Evolutionary conservation across 2,888 invertebrate species (phyloP).

Genomic region (Torymus auratus): DNA sequence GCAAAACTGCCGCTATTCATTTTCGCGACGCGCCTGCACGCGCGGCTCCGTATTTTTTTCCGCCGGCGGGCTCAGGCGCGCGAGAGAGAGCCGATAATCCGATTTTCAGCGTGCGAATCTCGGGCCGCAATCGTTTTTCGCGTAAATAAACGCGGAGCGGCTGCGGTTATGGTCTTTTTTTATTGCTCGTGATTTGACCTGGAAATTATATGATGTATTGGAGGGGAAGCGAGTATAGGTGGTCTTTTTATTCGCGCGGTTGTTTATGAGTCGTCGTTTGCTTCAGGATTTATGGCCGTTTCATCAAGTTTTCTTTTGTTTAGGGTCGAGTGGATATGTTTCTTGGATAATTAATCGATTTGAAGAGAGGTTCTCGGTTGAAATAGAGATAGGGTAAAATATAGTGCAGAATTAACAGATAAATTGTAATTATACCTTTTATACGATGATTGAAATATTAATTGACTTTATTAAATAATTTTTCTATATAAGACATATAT

Average conservation of each 20-base stretch:
- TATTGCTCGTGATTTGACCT: conserved; percentile 48
- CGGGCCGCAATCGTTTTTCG: conserved; percentile 52
- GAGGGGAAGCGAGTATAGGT: neutral
- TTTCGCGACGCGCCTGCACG: conserved; percentile 62
- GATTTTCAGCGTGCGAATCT: conserved; percentile 58
- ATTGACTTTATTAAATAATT: no score
- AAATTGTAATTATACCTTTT: no score
- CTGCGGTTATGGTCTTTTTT: conserved; percentile 44
- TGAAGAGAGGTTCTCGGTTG: no score
- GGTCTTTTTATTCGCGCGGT: conserved; percentile 37
- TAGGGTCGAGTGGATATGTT: neutral
- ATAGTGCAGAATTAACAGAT: no score
- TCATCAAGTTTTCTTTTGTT: conserved; percentile 33
- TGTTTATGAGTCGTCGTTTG: conserved; percentile 10
- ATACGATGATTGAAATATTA: no score
- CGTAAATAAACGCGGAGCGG: conserved; percentile 56
- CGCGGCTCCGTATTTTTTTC: conserved; percentile 6
- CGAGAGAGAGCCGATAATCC: conserved; percentile 57
- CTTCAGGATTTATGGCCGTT: conserved; percentile 40
- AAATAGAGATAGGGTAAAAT: no score
- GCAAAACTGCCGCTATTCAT: conserved; percentile 77
- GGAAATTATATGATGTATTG: conserved; percentile 56
- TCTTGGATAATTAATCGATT: no score
- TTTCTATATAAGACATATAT: no score
- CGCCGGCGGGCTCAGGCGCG: conserved; percentile 54